Percentiles rank a stretch among this genome's conserved stretches.
These are phyloP conservation scores for Clupea harengus DNA, from an alignment of 2,113 vertebrate species.

Conservation along the genomic window DNA sequence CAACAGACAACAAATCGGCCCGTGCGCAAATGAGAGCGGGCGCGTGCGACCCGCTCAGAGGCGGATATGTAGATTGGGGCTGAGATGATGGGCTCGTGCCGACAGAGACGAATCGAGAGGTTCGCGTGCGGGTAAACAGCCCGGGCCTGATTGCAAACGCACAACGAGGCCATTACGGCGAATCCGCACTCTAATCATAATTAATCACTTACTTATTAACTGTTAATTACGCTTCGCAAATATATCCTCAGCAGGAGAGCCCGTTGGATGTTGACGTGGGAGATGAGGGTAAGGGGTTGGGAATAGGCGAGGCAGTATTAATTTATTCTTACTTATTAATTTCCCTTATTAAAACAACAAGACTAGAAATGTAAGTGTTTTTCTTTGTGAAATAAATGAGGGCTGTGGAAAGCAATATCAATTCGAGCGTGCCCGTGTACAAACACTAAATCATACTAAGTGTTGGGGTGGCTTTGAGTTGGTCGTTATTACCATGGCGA, in stretches of 20 bases:
- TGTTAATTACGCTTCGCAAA: constrained; percentile 76
- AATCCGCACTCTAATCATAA: constrained; percentile 78
- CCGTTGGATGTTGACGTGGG: constrained; percentile 41
- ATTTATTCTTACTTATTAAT: constrained; percentile 82
- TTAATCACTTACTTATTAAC: constrained; percentile 83
- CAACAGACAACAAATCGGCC: constrained; percentile 66
- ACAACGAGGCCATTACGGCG: constrained; percentile 71
- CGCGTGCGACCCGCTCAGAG: constrained; percentile 54
- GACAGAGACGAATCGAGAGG: constrained; percentile 73
- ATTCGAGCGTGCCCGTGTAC: constrained; percentile 65
- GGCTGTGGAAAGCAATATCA: constrained; percentile 61
- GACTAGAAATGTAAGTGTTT: constrained; percentile 68
- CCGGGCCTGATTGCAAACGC: constrained; percentile 72
- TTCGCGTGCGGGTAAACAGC: constrained; percentile 71
- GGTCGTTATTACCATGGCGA: constrained; percentile 68
- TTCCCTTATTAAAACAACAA: constrained; percentile 80
- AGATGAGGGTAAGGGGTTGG: constrained; percentile 36
- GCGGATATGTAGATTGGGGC: constrained; percentile 63
- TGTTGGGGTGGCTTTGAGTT: constrained; percentile 66
- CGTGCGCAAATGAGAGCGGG: constrained; percentile 54
- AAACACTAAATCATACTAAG: constrained; percentile 73
- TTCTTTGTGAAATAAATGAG: constrained; percentile 75
- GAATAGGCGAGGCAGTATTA: constrained; percentile 66
- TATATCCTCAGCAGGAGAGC: constrained; percentile 68
- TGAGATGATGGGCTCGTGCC: constrained; percentile 42